Conservation (phyloP, 2,888 invertebrate species). For the Clusia tigrina region DNA sequence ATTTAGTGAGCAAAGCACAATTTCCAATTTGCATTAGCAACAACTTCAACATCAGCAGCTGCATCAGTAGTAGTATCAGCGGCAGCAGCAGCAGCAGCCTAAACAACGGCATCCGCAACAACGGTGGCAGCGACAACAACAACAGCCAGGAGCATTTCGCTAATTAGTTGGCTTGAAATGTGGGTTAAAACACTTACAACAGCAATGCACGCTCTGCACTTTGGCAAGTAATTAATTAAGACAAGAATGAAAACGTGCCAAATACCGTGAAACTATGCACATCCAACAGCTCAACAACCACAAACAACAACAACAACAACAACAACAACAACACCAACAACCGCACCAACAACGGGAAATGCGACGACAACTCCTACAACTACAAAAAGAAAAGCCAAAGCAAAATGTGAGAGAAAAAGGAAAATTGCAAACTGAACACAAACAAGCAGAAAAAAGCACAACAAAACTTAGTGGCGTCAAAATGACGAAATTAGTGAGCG, state of each 20-base stretch:
- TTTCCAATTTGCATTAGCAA: background rate
- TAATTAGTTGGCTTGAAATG: conserved; percentile 10
- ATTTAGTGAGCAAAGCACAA: background rate
- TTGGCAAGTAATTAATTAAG: conserved; percentile 12
- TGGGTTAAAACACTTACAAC: conserved; percentile 11
- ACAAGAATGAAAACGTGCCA: conserved; percentile 12
- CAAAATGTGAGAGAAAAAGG: background rate
- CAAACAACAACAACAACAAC: background rate
- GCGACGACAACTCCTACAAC: background rate
- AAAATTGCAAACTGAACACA: background rate
- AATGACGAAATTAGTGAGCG: background rate
- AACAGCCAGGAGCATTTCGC: background rate
- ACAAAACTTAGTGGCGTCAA: background rate
- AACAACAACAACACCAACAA: conserved; percentile 1
- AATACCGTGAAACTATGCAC: background rate
- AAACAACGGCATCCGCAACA: too few species aligned
- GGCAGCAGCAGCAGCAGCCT: conserved; percentile 20
- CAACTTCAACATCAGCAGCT: background rate
- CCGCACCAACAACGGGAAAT: background rate
- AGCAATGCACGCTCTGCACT: conserved; percentile 6
- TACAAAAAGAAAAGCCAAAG: background rate
- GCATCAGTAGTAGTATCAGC: conserved; percentile 5
- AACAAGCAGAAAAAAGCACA: background rate
- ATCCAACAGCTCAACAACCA: background rate
- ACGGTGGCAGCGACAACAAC: conserved; percentile 23